Conservation (phyloP, 2,797 vertebrate species). For the Anisognathus igniventris region DNA sequence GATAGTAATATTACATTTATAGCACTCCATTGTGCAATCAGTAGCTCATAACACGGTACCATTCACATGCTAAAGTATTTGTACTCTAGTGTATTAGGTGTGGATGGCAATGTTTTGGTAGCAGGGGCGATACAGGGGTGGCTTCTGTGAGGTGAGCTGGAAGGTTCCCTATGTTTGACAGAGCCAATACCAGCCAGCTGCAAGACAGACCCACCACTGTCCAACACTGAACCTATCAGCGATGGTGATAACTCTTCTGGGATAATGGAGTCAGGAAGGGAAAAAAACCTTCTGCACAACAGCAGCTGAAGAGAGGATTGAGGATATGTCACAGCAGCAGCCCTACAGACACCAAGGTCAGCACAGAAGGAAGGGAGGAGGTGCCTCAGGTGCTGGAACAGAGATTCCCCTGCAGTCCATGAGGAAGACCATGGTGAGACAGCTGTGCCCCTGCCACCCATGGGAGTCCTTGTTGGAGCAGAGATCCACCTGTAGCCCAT, state of each 20-base stretch:
- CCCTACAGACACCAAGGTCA: neutral
- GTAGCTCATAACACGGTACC: neutral
- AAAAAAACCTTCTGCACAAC: neutral
- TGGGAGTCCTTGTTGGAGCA: neutral
- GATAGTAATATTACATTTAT: neutral
- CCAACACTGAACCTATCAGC: neutral
- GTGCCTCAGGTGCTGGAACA: neutral
- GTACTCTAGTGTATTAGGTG: neutral
- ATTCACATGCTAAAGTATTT: neutral
- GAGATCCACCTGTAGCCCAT: neutral
- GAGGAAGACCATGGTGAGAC: fast-evolving
- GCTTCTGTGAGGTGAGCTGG: neutral
- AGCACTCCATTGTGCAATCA: neutral
- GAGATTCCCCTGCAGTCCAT: neutral
- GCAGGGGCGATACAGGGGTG: fast-evolving
- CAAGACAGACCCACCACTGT: too few species aligned
- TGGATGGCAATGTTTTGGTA: neutral
- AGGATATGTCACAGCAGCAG: neutral
- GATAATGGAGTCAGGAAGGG: neutral
- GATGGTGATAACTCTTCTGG: neutral
- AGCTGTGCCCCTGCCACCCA: neutral
- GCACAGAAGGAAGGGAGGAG: neutral
- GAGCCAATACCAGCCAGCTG: neutral
- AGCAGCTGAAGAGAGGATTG: neutral
- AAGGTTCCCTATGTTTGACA: neutral